These are phyloP conservation scores for Ivindomyrus marchei DNA, from an alignment of 2,113 vertebrate genomes.

Conservation along the genomic window DNA sequence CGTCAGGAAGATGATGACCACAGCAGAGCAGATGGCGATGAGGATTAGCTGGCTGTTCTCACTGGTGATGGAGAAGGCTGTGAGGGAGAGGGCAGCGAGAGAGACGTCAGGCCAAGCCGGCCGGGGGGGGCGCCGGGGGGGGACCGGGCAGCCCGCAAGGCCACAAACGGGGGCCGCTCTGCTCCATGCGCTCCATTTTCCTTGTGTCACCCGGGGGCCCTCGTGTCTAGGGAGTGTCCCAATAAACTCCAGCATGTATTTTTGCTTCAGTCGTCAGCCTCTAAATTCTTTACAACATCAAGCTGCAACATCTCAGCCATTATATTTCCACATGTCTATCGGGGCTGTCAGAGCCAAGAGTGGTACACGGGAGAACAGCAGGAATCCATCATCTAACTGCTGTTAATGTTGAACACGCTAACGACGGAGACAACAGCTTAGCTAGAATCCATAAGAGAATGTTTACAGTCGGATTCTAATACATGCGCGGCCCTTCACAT, in stretches of 20 bases:
- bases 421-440: neutral
- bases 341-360: neutral
- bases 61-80: conserved; percentile 94
- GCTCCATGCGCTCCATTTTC: neutral
- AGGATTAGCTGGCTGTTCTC: conserved; percentile 93
- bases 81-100: conserved; percentile 40
- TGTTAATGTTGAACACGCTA: neutral
- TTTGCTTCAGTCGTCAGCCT: neutral
- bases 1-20: conserved; percentile 88
- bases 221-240: neutral
- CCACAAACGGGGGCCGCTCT: neutral
- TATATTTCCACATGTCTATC: neutral
- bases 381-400: neutral
- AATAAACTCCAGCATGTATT: neutral
- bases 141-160: neutral
- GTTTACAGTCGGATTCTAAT: neutral
- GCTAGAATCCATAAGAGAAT: neutral
- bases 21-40: conserved; percentile 86
- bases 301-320: neutral
- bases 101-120: neutral
- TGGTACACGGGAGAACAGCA: neutral
- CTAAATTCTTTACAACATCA: neutral
- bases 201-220: neutral
- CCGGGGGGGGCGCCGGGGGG: neutral
- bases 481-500: neutral